Evolutionary conservation across 2,888 invertebrate genomes (phyloP), one percentile per base, ranked within the genome.

Genomic region (Prosopocoilus inquinatus): DNA sequence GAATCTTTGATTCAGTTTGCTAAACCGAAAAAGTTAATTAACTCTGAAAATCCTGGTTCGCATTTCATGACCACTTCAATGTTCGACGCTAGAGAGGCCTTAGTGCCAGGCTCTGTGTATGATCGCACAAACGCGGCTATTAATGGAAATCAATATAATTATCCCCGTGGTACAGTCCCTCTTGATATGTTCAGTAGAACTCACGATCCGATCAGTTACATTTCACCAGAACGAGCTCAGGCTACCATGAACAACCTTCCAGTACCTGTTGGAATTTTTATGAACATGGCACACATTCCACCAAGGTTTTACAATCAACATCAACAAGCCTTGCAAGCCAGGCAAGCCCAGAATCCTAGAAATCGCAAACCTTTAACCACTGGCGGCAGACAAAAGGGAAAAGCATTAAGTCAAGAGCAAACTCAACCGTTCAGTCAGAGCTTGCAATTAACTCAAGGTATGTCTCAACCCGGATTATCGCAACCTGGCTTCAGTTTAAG

Each of bases 51-150:
- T 77, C 97, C 97, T 1, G 96, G 96, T 0, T 91, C 95, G 0
- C 95, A 97, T 72, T 98, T 97, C 75, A 97, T 98, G 97, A 93
- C 92, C 52, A 95, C 93, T 20, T 91, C 94, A 28, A 95, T 96
- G 88, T 97, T 94, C 77, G 96, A 96, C 78, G 97, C 97, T 11
- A 84, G 96, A 64, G 96, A 97, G 77, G 95, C 94, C 3, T 84
- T 96, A 77, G 91, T 95, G 50, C 95, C 96, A 0, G 96, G 96
- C 16, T 94, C 94, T 11, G 87, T 94, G 33, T 96, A 96, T 78
- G 95, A 95, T 76, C 85, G 94, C 55, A 88, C 88, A 2, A 72
- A 68, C 50, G 61, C 69, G 11, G 62, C 67, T n/a, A 50, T 72
- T 53, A 73, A 72, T 46, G 67, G 67, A 11, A 69, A 68, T 0